Base-by-base conservation (phyloP, 92 coral and sea anemone genomes). In the Zoanthus gigantus region DNA sequence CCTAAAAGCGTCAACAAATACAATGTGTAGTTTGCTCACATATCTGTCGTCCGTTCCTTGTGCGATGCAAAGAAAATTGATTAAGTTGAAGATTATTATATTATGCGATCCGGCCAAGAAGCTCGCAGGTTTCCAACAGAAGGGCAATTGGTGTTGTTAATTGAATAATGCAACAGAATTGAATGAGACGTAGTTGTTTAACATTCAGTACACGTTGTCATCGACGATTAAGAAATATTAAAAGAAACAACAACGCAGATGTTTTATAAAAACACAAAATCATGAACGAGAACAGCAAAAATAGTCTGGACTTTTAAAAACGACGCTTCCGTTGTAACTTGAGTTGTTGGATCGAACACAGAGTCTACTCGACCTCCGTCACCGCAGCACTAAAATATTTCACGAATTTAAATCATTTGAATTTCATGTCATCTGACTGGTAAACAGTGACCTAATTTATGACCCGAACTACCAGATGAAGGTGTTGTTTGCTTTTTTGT, bases 391-490 rank as follows among this genome's bases (percentile, higher is more conserved):
- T 6, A 17, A 80, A 61, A 47, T 80, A 80, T 80, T 80, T 80
- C 57, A 80, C 74, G 84, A 80, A 80, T 80, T 80, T 17, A 73
- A 81, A 66, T 65, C 75, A 81, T 81, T 81, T 66, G 85, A 60
- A 7, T 81, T 81, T 81, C 61, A 66, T 65, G 85, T 63, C 85
- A 81, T 81, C 75, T 71, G 85, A 81, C 76, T 81, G 75, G 85
- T 56, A 46, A 81, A 81, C 85, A 81, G 74, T 81, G 85, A 81
- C 85, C 85, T 66, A 66, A 81, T 69, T 81, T 69, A 67, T 81
- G 85, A 81, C 85, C 85, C 47, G 76, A 63, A 45, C 68, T 77
- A 48, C 67, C 85, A 81, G 52, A 48, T 65, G 15, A 47, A 65
- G 5, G 75, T 45, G 75, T 81, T 81, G 75, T 81, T 81, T 81